Evolutionary conservation across 2,797 vertebrate genomes (phyloP), one percentile per base, ranked within the genome.

Genomic region (Xenops minutus): DNA sequence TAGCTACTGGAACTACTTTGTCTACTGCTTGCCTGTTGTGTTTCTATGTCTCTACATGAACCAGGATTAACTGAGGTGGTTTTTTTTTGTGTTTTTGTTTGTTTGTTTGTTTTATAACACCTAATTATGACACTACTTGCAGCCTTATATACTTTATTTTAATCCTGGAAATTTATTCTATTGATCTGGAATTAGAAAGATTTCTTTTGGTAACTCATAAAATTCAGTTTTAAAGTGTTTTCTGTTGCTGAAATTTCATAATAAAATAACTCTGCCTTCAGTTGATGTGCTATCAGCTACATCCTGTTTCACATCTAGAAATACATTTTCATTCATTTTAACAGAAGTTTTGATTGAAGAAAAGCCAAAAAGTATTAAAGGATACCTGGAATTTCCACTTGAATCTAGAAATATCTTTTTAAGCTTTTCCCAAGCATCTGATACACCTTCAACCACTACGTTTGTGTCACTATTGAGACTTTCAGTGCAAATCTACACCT

Each of bases 21-120:
- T 6, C 13, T 61, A 10, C 2, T 39, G 9, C 8, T 88, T 73
- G 3, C 2, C 13, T 63, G 14, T 20, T 8, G 0, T 64, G 16
- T 69, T 88, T 79, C 29, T 61, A 20, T 9, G 73, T 68, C 16
- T 73, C 12, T 68, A 4, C 6, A 37, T 26, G 46, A 88, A 48
- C 36, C 72, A 76, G 5, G 10, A 64, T 5, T 21, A 41, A 62
- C 1, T 8, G 5, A 48, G 7, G 14, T 12, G 18, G 22, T 21
- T 66, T 43, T 14, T 24, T 24, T 21, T 66, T n/a, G n/a, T n/a
- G n/a, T n/a, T n/a, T n/a, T n/a, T n/a, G n/a, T n/a, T n/a, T n/a
- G n/a, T n/a, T n/a, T n/a, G n/a, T n/a, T n/a, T n/a, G n/a, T 66
- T 85, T 73, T 14, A 20, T 43, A 71, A 5, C 6, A 46, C 2